Evolutionary conservation across 2,797 vertebrate species (phyloP).

Genomic region (Myotis findleyi): DNA sequence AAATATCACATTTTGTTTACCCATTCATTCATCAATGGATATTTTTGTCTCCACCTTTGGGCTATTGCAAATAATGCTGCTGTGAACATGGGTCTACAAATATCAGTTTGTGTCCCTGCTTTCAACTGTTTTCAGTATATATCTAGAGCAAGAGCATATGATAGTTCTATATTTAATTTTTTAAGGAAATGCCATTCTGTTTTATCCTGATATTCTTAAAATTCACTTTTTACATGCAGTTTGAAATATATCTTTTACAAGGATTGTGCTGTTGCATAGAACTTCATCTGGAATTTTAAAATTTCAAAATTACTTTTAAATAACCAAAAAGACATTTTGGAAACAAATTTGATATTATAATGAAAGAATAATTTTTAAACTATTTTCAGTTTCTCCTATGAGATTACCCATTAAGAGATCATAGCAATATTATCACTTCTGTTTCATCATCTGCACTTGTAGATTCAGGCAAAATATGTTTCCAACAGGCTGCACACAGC

Average conservation of each 20-base stretch:
- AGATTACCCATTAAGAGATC: not conserved
- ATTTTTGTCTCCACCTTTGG: not conserved
- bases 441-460: not conserved
- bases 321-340: not conserved
- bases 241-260: not conserved
- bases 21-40: not conserved
- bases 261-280: not conserved
- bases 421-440: constrained; percentile 1
- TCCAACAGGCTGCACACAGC: not conserved
- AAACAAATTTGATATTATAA: constrained; percentile 48
- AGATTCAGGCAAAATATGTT: not conserved
- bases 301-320: constrained; percentile 21
- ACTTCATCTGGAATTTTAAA: not conserved
- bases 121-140: not conserved
- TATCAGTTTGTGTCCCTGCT: not conserved
- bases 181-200: not conserved
- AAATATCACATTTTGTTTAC: not conserved
- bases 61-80: not conserved
- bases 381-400: not conserved
- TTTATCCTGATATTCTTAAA: constrained; percentile 13
- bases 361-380: not conserved
- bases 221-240: not conserved
- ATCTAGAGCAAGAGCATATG: not conserved
- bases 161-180: not conserved
- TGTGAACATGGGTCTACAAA: not conserved